phyloP scores from a whole-genome alignment of 1,140 invertebrate genomes.

The Conus betulinus region DNA sequence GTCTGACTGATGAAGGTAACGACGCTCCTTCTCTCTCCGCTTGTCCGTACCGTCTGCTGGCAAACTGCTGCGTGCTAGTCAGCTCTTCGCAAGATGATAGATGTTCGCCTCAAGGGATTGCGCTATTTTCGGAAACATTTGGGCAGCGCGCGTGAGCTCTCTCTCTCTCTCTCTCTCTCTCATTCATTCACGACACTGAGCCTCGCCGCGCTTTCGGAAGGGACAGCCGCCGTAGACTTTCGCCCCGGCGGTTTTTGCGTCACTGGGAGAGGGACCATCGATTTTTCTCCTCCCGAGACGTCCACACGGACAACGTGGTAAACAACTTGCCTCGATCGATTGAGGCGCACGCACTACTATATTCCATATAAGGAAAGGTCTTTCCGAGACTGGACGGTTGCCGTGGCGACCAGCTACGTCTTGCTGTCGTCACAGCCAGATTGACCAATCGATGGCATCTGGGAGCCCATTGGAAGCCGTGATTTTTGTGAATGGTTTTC shows the following conservation, averaged over 20 bases:
- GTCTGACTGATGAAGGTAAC: not conserved
- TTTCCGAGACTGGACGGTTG: constrained; percentile 29
- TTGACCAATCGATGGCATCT: constrained; percentile 28
- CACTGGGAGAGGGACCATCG: constrained; percentile 19
- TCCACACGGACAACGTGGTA: not conserved
- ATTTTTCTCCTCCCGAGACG: not conserved
- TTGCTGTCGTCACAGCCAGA: constrained; percentile 16
- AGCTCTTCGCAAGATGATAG: constrained; percentile 12
- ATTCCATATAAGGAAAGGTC: constrained; percentile 31
- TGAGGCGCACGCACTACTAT: constrained; percentile 29
- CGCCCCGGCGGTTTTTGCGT: constrained; percentile 19
- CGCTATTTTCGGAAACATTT: constrained; percentile 25
- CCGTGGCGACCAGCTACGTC: constrained; percentile 11
- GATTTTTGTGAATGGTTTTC: constrained; percentile 10
- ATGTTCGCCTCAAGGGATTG: constrained; percentile 9
- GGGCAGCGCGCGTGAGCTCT: constrained; percentile 14
- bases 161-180: not conserved
- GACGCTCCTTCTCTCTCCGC: not conserved
- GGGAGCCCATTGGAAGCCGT: not conserved
- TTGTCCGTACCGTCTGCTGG: too few species aligned
- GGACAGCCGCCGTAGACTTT: constrained; percentile 6
- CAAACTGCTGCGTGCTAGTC: too few species aligned
- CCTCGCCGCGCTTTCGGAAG: not conserved
- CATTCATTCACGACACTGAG: constrained; percentile 22
- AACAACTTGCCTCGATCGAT: constrained; percentile 12